A percentile compares a stretch with the other conserved stretches of the same genome.
These are phyloP conservation scores for Sinhomidia bicolor DNA, from an alignment of 2,888 invertebrate species.

Conservation along the genomic window DNA sequence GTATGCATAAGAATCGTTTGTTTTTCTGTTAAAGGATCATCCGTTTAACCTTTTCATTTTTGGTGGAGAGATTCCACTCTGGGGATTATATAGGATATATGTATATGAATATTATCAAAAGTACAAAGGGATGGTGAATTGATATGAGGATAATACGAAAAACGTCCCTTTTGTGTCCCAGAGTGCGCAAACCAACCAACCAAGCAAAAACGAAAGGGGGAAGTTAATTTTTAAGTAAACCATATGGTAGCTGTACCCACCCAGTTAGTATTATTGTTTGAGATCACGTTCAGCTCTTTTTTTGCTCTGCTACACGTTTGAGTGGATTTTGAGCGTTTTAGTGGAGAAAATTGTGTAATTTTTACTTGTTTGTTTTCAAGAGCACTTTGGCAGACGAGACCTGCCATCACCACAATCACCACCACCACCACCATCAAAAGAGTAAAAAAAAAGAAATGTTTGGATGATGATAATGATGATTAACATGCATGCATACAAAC, in stretches of 20 bases:
- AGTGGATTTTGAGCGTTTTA: constrained; percentile 51
- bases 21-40: constrained; percentile 32
- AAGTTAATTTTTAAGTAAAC: constrained; percentile 57
- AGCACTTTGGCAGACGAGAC: constrained; percentile 24
- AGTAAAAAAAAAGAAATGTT: no score
- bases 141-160: not conserved
- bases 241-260: constrained; percentile 61
- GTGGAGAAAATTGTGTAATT: constrained; percentile 57
- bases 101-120: constrained; percentile 29
- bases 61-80: constrained; percentile 42
- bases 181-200: constrained; percentile 33
- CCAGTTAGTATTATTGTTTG: constrained; percentile 52
- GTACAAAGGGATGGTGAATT: constrained; percentile 14
- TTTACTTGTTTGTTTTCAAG: constrained; percentile 43
- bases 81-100: constrained; percentile 44
- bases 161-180: constrained; percentile 41
- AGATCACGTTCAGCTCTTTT: constrained; percentile 51
- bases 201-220: constrained; percentile 52
- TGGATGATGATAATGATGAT: not conserved
- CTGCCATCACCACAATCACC: constrained; percentile 14
- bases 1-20: not conserved
- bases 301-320: constrained; percentile 40
- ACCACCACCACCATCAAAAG: not conserved
- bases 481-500: not conserved
- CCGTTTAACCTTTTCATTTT: constrained; percentile 51